Conservation (phyloP, 92 coral and sea anemone species). For the Zoanthus gigantus region DNA sequence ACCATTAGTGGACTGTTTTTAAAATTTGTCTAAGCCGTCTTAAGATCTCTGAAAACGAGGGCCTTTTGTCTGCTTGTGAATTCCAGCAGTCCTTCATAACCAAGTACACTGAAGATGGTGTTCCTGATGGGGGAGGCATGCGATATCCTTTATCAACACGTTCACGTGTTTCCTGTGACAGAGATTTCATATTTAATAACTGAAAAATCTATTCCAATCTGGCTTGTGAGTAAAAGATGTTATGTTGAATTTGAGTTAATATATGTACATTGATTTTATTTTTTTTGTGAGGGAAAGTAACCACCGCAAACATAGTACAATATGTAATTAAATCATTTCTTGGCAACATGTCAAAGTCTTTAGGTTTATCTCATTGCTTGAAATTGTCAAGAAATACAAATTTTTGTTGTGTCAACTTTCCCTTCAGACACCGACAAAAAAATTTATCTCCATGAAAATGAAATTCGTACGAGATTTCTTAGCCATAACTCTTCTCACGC, state of each 20-base stretch:
- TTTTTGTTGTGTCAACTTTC: too few species aligned
- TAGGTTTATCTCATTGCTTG: too few species aligned
- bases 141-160: constrained; percentile 94
- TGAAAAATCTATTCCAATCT: not conserved
- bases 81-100: constrained; percentile 97
- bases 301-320: too few species aligned
- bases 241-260: not conserved
- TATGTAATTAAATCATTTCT: too few species aligned
- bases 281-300: too few species aligned
- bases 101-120: constrained; percentile 82
- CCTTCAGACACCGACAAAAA: too few species aligned
- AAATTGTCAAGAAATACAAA: too few species aligned
- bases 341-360: too few species aligned
- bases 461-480: too few species aligned
- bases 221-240: not conserved
- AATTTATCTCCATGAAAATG: too few species aligned
- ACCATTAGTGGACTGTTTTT: not conserved
- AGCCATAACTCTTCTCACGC: too few species aligned
- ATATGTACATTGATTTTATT: too few species aligned
- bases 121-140: constrained; percentile 94
- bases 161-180: constrained; percentile 86
- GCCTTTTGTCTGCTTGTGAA: constrained; percentile 69
- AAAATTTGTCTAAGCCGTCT: constrained; percentile 76
- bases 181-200: not conserved
- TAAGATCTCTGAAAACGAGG: constrained; percentile 77